Base-by-base conservation (phyloP, 2,888 invertebrate genomes). In the Priocnemis perturbator region DNA sequence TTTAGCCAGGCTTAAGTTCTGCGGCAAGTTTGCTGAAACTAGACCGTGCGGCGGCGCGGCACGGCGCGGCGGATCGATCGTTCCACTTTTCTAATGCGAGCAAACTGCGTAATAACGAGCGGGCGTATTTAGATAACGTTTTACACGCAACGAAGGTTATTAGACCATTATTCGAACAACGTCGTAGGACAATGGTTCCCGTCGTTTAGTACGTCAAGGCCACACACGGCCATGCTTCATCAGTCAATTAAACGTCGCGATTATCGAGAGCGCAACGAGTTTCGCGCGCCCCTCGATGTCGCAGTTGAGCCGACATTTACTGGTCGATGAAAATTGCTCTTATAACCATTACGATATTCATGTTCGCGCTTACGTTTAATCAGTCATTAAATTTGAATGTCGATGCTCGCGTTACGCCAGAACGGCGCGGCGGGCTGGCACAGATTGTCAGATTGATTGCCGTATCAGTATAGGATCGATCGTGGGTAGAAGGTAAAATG, bases 61-160 rank as follows among this genome's bases (percentile, higher is more conserved):
- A n/a, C n/a, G n/a, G n/a, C n/a, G n/a, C n/a, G n/a, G 66, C 45
- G 64, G 70, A 79, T 79, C 79, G 77, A 79, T 79, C 73, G 79
- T 59, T 74, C 76, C 47, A 79, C 73, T 76, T 79, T 79, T 73
- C 67, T 57, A 71, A 73, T 67, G 73, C 67, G 69, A 67, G 73
- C 30, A 65, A 72, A 64, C 69, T 71, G 77, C 75, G 73, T 77
- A 77, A 75, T 74, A 77, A 73, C 69, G 45, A 67, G 45, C 48
- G 64, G 64, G 57, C 67, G 70, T 76, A 64, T 74, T 79, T 71
- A 74, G 74, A 77, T 75, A 77, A 73, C 62, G 69, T 62, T 68
- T 58, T 21, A 62, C 23, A 50, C 76, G 63, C 55, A 67, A 21
- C 66, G 64, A 77, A 77, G 78, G 71, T 77, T 74, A 67, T 69